Evolutionary conservation across 1,140 invertebrate species (phyloP), one percentile per base, ranked within the genome.

Genomic region (Tigriopus japonicus): DNA sequence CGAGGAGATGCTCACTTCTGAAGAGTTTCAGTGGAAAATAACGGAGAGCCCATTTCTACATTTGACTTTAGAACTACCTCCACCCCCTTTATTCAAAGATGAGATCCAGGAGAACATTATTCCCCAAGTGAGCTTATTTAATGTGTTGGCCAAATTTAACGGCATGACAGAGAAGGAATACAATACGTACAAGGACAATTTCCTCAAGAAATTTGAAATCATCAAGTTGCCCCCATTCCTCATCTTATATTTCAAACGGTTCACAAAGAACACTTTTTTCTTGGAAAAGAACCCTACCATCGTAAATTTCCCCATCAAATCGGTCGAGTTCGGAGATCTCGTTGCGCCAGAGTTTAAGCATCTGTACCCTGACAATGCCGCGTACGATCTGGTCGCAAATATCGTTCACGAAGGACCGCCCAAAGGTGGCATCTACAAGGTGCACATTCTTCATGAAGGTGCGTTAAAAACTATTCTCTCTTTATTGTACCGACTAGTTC

Each of bases 201-300:
- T 92, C 68, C 76, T 98, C 74, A 98, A 97, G 69, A 78, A 88
- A 66, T 99, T 98, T 75, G 89, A 98, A 75, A 86, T 99, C 24
- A 90, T 87, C 0, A 77, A 83, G 67, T 75, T 99, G 52, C 95
- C 95, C 12, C 90, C 90, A n/a, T 98, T 92, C 74, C 78, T 99
- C 14, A 97, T 99, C 67, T 73, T 98, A 54, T 97, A 94, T 65
- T 93, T 98, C 52, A 94, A 95, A 76, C 79, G 96, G 65, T 98
- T 99, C 71, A 97, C 92, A 2, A 98, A 94, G 73, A 99, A 98
- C 71, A 95, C 91, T 28, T 98, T 98, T 74, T 97, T 95, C 68
- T 80, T 94, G 13, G 96, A 99, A 70, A 99, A 99, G 73, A 99
- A 99, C 78, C 92, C 92, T 10, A 98, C 96, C 0, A 98, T 99